Base-by-base conservation (phyloP, 2,113 vertebrate genomes). In the Noctilio leporinus region DNA sequence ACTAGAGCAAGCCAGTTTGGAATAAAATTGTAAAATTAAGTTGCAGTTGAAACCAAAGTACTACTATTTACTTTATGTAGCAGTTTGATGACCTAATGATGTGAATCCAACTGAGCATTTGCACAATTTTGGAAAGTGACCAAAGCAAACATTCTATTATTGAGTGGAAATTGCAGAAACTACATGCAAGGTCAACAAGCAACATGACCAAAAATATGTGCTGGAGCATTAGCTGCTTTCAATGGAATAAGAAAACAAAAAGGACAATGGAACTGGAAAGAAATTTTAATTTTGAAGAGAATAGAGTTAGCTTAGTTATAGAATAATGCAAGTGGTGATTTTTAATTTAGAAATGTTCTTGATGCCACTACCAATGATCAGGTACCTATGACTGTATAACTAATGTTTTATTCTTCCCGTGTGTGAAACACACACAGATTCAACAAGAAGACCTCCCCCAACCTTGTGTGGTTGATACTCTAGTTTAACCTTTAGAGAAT, bases 11-110 rank as follows among this genome's bases (percentile, higher is more conserved):
- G 62, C 47, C 82, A 19, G 62, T 94, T 75, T 94, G 89, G 86
- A 91, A 94, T 81, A 80, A 91, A 94, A 94, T 80, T 55, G 38
- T 26, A 69, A 93, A 83, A 93, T 93, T 88, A 82, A 55, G 38
- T 70, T 89, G 15, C 55, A 22, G 24, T 75, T 85, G 73, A 59
- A 94, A 55, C 57, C 70, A 59, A 96, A 85, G 20, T 55, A 49
- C 35, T 51, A 33, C 72, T 73, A 45, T 82, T 77, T 72, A 87
- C 82, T 95, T 53, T 49, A n/a, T 11, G 57, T 20, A 70, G 81
- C 67, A 75, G 22, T 91, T 45, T 88, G 89, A 95, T 86, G 89
- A 92, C 35, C 77, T 94, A 96, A 94, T 93, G 81, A 73, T 73
- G 94, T 91, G 91, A 81, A 93, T 94, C 85, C 49, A 91, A 38